phyloP scores from a whole-genome alignment of 92 coral and sea anemone species.

The Siderastrea radians region DNA sequence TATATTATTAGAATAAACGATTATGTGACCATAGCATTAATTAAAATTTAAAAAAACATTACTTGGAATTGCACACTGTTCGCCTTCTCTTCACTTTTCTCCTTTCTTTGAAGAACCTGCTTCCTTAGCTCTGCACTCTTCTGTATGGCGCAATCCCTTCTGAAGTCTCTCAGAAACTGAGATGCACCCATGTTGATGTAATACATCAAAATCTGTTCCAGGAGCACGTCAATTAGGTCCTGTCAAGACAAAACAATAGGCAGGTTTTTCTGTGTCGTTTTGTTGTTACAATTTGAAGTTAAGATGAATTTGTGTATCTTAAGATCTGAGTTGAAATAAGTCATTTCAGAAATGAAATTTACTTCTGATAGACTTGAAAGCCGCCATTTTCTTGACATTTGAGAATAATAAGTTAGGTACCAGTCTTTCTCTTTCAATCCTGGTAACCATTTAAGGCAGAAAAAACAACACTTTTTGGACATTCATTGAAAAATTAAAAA shows the following conservation, averaged over 20 bases:
- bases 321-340: too few species aligned
- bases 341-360: too few species aligned
- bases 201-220: not conserved
- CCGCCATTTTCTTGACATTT: too few species aligned
- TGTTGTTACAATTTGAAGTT: not conserved
- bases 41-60: not conserved
- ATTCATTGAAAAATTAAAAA: too few species aligned
- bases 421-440: too few species aligned
- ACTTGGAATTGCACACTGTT: constrained; percentile 67
- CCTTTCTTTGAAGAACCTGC: constrained; percentile 54
- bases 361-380: too few species aligned
- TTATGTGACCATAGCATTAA: not conserved
- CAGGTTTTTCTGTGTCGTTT: not conserved
- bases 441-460: too few species aligned
- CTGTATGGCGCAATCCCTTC: constrained; percentile 16
- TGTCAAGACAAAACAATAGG: not conserved
- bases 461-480: too few species aligned
- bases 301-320: too few species aligned
- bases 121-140: constrained; percentile 65
- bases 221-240: constrained; percentile 20
- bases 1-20: not conserved
- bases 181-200: constrained; percentile 70
- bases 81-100: constrained; percentile 42
- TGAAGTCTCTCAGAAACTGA: constrained; percentile 66
- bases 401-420: too few species aligned